Evolutionary conservation across 2,797 vertebrate species (phyloP), one percentile per base, ranked within the genome.

Genomic region (Momotus momota): DNA sequence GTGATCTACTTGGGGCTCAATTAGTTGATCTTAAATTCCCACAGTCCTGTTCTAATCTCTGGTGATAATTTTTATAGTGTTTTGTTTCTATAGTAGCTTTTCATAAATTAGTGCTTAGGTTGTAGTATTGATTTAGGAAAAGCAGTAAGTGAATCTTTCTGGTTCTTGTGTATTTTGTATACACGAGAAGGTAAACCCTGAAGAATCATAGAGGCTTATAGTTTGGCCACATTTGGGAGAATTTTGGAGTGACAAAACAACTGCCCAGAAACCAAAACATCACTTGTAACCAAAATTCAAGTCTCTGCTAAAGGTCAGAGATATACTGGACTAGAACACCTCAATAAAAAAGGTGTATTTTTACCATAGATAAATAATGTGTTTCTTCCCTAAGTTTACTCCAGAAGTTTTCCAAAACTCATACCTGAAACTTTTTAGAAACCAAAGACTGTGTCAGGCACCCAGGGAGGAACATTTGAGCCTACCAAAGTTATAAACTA

Each of bases 1-100:
- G 61, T 84, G 74, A 55, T 94, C 88, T 96, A n/a, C 61, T 91
- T 82, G 54, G 12, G 87, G 60, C 94, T 77, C 77, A 92, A 71
- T 91, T 93, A 69, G 51, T 57, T 90, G 58, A 38, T 88, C 91
- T 69, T 94, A 91, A 96, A 97, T 96, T 94, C 43, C 26, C 20
- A 10, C 84, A 93, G 69, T 71, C 66, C 85, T 93, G 35, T 71
- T 96, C 78, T 91, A 83, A 90, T 96, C 73, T 43, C 62, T 94
- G 57, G 78, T 87, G 57, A 91, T 96, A 94, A 90, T 83, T 93
- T 96, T 97, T 94, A 65, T 4, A 95, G 80, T 85, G 65, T 69
- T 97, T 97, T 96, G 86, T 92, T 96, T 93, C 95, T 94, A 11
- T 72, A 92, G 97, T 97, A 92, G 77, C 77, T 93, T 96, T 97